phyloP scores from a whole-genome alignment of 2,888 invertebrate species.

The Xylocampa areola region DNA sequence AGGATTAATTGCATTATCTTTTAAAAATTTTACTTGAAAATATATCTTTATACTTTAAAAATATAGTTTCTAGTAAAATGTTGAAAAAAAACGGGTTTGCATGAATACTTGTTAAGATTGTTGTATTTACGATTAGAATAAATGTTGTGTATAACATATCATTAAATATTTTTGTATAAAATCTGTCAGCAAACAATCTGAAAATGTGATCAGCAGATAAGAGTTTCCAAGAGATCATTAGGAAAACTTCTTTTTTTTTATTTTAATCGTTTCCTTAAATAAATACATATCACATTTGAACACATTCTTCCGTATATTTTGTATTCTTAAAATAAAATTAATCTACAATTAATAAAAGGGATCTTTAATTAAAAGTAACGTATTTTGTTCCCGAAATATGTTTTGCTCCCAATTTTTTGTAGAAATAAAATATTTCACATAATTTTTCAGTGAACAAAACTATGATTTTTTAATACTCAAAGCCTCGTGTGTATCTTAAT shows the following conservation, averaged over 20 bases:
- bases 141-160: neutral
- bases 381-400: slow-evolving; percentile 69
- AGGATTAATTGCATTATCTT: too few relatives aligned
- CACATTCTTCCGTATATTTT: slow-evolving; percentile 84
- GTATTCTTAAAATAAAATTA: slow-evolving; percentile 71
- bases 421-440: slow-evolving; percentile 26
- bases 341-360: slow-evolving; percentile 35
- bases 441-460: slow-evolving; percentile 17
- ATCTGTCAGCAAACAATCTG: slow-evolving; percentile 54
- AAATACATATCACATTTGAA: slow-evolving; percentile 89
- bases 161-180: neutral
- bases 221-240: slow-evolving; percentile 89
- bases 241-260: slow-evolving; percentile 86
- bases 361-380: slow-evolving; percentile 30
- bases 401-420: slow-evolving; percentile 68
- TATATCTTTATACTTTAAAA: too few relatives aligned
- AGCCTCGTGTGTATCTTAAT: slow-evolving; percentile 60
- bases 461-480: slow-evolving; percentile 40
- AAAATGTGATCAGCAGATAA: slow-evolving; percentile 75
- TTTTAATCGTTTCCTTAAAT: slow-evolving; percentile 80
- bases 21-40: too few relatives aligned
- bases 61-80: too few relatives aligned
- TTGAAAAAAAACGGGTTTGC: too few relatives aligned
- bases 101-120: too few relatives aligned
- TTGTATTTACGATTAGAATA: too few relatives aligned